Conservation (phyloP, 2,888 invertebrate species). For the Crossocerus cetratus region DNA sequence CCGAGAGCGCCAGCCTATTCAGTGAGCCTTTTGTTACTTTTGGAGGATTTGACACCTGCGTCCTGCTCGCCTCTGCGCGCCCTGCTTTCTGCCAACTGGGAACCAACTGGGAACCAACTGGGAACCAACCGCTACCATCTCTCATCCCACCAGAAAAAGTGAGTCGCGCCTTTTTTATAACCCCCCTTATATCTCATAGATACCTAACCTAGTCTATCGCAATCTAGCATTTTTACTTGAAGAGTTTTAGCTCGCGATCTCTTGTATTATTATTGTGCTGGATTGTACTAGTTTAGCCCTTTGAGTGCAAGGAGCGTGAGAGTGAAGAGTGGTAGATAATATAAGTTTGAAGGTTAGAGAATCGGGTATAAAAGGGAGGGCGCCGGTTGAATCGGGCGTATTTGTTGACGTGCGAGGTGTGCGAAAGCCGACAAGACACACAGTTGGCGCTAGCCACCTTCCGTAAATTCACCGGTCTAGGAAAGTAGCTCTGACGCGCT, state of each 20-base stretch:
- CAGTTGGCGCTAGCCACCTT: constrained; percentile 1
- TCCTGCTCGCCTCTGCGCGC: not conserved
- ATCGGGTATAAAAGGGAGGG: too few species aligned
- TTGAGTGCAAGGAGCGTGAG: too few species aligned
- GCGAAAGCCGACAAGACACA: not conserved
- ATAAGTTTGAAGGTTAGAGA: too few species aligned
- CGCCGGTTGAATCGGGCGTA: too few species aligned
- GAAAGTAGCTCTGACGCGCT: too few species aligned
- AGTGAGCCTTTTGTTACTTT: constrained; percentile 63
- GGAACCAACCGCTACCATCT: not conserved
- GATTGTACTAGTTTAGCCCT: too few species aligned
- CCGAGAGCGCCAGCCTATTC: constrained; percentile 13
- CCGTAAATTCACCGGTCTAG: constrained; percentile 7
- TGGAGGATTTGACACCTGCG: constrained; percentile 59
- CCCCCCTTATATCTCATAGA: too few species aligned
- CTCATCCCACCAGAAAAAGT: constrained; percentile 10
- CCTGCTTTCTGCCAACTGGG: not conserved
- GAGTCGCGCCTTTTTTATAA: constrained; percentile 7
- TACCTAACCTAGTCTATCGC: too few species aligned
- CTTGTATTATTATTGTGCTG: too few species aligned
- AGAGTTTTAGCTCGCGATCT: not conserved
- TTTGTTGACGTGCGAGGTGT: too few species aligned
- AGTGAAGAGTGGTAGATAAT: too few species aligned
- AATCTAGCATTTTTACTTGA: too few species aligned
- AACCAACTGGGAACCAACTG: not conserved